A percentile compares a stretch with the other conserved stretches of the same genome.
Evolutionary conservation across 1,140 invertebrate species (phyloP).

Genomic region (Drosophila micromelanica): DNA sequence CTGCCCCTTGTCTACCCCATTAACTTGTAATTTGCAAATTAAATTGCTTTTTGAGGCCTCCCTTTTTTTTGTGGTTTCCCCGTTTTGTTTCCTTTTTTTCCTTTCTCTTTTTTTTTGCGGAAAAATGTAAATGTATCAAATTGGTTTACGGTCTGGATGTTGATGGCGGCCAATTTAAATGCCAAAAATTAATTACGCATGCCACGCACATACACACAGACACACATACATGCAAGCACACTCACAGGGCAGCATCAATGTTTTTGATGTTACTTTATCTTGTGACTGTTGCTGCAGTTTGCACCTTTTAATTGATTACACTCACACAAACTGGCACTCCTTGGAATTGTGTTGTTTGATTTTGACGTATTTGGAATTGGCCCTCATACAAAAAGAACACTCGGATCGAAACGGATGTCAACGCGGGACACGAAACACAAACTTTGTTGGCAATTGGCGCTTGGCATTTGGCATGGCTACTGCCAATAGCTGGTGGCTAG

Average conservation of each 20-base stretch:
- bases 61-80: slow-evolving; percentile 35
- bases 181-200: slow-evolving; percentile 77
- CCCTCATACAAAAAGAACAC: background rate
- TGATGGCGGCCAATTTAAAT: slow-evolving; percentile 70
- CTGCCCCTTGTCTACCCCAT: slow-evolving; percentile 47
- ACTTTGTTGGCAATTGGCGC: slow-evolving; percentile 39
- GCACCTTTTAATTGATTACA: slow-evolving; percentile 26
- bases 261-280: slow-evolving; percentile 2
- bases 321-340: slow-evolving; percentile 19
- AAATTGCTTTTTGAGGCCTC: slow-evolving; percentile 64
- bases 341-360: slow-evolving; percentile 24
- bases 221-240: slow-evolving; percentile 23
- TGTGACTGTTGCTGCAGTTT: slow-evolving; percentile 15
- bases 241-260: background rate
- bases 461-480: slow-evolving; percentile 27
- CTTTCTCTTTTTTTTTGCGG: slow-evolving; percentile 16
- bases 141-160: slow-evolving; percentile 69
- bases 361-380: slow-evolving; percentile 13
- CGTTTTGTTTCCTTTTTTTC: slow-evolving; percentile 15
- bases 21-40: slow-evolving; percentile 80
- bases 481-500: slow-evolving; percentile 47
- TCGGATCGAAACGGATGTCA: slow-evolving; percentile 12
- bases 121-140: slow-evolving; percentile 78
- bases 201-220: slow-evolving; percentile 26
- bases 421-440: slow-evolving; percentile 20